Conservation (phyloP, 1,140 invertebrate genomes). For the Apocrypta bakeri region DNA sequence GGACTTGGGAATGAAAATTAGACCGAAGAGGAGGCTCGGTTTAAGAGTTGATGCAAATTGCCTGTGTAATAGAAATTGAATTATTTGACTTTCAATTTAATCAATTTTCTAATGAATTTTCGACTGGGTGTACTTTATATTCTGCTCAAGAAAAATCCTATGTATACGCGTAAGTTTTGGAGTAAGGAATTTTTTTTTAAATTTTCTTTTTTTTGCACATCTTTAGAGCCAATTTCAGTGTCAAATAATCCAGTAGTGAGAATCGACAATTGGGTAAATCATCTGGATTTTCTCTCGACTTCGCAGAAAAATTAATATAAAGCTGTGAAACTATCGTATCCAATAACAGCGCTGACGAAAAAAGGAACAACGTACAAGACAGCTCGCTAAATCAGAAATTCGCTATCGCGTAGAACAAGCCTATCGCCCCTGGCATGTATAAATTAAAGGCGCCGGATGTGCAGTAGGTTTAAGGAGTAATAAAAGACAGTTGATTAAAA, state of each 20-base stretch:
- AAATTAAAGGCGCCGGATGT: not conserved
- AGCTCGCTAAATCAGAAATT: not conserved
- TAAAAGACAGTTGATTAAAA: constrained; percentile 33
- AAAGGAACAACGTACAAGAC: not conserved
- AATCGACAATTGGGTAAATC: not conserved
- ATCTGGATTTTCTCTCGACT: not conserved
- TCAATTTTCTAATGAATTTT: not conserved
- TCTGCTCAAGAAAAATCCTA: not conserved
- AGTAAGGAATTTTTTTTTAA: not conserved
- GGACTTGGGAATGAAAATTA: constrained; percentile 3
- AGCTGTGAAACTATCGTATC: not conserved
- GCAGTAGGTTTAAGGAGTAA: constrained; percentile 1
- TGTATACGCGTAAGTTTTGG: too few relatives aligned
- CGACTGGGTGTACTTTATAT: not conserved
- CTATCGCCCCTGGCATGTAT: not conserved
- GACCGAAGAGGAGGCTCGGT: not conserved
- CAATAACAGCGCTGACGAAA: not conserved
- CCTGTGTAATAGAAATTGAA: not conserved
- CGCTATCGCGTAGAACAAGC: not conserved
- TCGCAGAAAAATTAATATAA: constrained; percentile 6
- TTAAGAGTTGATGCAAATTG: not conserved
- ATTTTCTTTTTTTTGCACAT: not conserved
- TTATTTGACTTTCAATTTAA: not conserved
- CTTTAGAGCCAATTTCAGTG: not conserved
- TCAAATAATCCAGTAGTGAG: not conserved